Evolutionary conservation across 2,888 invertebrate genomes (phyloP).

Genomic region (Halictus ligatus): DNA sequence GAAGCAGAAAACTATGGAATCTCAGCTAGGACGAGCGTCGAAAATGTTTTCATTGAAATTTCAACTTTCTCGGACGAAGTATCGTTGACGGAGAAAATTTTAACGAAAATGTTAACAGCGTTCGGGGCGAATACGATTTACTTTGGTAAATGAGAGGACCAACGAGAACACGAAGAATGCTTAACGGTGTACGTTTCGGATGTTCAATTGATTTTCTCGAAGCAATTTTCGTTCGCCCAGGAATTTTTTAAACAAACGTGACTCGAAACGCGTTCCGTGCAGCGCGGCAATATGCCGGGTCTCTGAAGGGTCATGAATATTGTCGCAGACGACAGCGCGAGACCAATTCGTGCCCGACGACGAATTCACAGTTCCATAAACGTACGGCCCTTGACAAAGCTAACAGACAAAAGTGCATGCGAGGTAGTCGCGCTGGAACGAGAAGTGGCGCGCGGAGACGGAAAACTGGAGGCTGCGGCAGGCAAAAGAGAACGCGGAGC

Average conservation of each 20-base stretch:
- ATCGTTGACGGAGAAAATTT: too few species aligned
- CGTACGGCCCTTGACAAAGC: slow-evolving; percentile 42
- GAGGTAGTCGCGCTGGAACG: slow-evolving; percentile 27
- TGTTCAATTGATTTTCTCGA: not conserved
- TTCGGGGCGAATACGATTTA: too few species aligned
- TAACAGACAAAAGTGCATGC: slow-evolving; percentile 48
- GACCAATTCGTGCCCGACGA: slow-evolving; percentile 55
- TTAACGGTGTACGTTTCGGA: not conserved
- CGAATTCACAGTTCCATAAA: slow-evolving; percentile 66
- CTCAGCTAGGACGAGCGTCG: not conserved
- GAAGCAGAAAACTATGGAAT: not conserved
- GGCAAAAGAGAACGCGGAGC: not conserved
- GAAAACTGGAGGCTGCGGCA: not conserved
- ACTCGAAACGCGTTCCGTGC: not conserved
- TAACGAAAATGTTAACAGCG: too few species aligned
- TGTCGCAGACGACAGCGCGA: slow-evolving; percentile 35
- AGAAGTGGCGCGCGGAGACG: slow-evolving; percentile 14
- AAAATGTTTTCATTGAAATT: too few species aligned
- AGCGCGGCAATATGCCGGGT: not conserved
- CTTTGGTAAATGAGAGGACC: too few species aligned
- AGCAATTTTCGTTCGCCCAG: not conserved
- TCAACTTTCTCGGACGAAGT: too few species aligned
- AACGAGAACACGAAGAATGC: not conserved
- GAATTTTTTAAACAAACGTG: slow-evolving; percentile 26
- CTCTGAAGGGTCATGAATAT: slow-evolving; percentile 31